These are phyloP conservation scores for Agrotis puta DNA, from an alignment of 2,888 invertebrate genomes.

Conservation along the genomic window DNA sequence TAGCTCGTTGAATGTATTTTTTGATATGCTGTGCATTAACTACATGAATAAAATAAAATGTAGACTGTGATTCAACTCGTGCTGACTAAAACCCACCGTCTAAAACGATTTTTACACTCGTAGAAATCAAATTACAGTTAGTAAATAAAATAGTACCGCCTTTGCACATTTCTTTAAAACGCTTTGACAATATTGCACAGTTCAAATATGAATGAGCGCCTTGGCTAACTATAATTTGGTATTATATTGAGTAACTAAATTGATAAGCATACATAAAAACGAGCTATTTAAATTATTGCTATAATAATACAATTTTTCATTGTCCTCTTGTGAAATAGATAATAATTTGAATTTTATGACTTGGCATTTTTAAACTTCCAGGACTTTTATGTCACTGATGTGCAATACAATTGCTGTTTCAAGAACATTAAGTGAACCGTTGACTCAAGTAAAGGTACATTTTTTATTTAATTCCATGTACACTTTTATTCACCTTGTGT, in stretches of 20 bases:
- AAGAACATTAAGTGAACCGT: background rate
- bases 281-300: constrained; percentile 7
- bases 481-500: background rate
- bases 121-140: background rate
- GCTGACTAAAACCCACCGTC: no score
- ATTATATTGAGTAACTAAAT: background rate
- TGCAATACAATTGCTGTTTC: background rate
- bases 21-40: no score
- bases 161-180: background rate
- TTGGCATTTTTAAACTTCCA: no score
- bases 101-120: no score
- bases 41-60: no score
- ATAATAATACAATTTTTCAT: background rate
- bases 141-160: background rate
- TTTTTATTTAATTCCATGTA: background rate
- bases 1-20: no score
- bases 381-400: no score
- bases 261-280: constrained; percentile 6
- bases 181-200: background rate
- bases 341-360: no score
- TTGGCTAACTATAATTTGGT: background rate
- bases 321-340: background rate
- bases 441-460: no score
- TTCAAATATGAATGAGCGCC: background rate
- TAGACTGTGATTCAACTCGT: no score